Evolutionary conservation across 2,888 invertebrate genomes (phyloP), one percentile per base, ranked within the genome.

Genomic region (Dascillus cervinus): DNA sequence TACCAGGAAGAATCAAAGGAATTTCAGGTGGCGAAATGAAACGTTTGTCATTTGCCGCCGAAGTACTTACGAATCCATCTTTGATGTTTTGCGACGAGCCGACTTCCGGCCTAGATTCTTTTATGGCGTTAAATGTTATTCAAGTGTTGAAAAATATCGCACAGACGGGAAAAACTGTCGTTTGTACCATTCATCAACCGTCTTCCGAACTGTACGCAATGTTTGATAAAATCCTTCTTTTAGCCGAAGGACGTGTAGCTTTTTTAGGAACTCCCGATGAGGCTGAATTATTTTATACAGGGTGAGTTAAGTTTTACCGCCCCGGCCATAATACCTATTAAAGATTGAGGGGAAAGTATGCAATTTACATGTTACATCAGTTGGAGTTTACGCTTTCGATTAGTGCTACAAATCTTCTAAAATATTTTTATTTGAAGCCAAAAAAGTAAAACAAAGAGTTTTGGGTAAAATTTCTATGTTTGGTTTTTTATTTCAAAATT

Each of bases 31-130:
- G 97, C 0, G 97, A 97, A 67, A 85, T 85, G 73, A 95, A 95
- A 62, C 72, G 96, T 33, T 69, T 97, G 6, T 87, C 95, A 0
- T 95, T 98, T 60, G 97, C 96, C 10, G 87, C 92, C n/a, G 97
- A 97, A 69, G 83, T 94, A 2, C 69, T 96, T 23, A 96, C 94
- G 0, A 89, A 97, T 67, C 97, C 97, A 0, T 82, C 90, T 0
- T 68, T 97, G 22, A 79, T 97, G 75, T 91, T 97, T 60, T 95
- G 95, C 60, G 97, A 97, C 55, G 97, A 97, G 55, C 96, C 96
- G 0, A 97, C 96, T 0, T 94, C 94, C 0, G 94, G 96, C 1
- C 69, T 97, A 34, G 97, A 97, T 64, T 92, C 95, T 0, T 95
- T 87, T 55, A 96, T 95, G 91, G 96, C 97, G 0, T 82, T 88